Base-by-base conservation (phyloP, 2,797 vertebrate species). In the Hephaestus fuliginosus region DNA sequence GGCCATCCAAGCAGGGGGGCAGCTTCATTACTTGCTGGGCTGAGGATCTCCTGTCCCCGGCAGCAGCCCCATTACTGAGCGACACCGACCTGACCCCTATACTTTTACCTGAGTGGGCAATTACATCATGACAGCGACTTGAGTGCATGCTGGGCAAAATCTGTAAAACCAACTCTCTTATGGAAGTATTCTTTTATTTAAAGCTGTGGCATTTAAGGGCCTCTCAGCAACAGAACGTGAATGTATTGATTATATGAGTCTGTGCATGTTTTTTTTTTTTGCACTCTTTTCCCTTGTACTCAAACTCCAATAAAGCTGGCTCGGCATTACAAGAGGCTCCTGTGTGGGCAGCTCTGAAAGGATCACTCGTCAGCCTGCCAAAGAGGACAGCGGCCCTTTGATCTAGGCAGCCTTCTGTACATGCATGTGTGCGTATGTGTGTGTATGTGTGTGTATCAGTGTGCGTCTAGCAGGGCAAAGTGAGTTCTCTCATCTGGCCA, bases 321-420 rank as follows among this genome's bases (percentile, higher is more conserved):
- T 84, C 61, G 62, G 84, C 86, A 86, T 91, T 88, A 93, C 91
- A 93, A 93, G 88, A 88, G 91, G 84, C 79, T 91, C 86, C 89
- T 91, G 89, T 91, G 90, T 91, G 90, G 83, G 86, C 82, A 85
- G 89, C 87, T 70, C 86, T 90, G 90, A 93, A 91, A 91, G 88
- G 91, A 92, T 92, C 91, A 87, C 88, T 93, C 89, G 85, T 90
- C 87, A 85, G 88, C 65, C 74, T 92, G 90, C 90, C 91, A 93
- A 89, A 92, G 89, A 93, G 85, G 88, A 91, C 90, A 93, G 91
- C 79, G 53, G 85, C 80, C 81, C 87, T 93, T 92, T 94, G 92
- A 95, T 93, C 91, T 88, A 58, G 48, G 74, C 58, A 4, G 82
- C 74, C 81, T 82, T 88, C 80, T 86, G 84, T 88, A 83, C 57